These are phyloP conservation scores for Aethes cnicana DNA, from an alignment of 2,888 invertebrate genomes.

Conservation along the genomic window DNA sequence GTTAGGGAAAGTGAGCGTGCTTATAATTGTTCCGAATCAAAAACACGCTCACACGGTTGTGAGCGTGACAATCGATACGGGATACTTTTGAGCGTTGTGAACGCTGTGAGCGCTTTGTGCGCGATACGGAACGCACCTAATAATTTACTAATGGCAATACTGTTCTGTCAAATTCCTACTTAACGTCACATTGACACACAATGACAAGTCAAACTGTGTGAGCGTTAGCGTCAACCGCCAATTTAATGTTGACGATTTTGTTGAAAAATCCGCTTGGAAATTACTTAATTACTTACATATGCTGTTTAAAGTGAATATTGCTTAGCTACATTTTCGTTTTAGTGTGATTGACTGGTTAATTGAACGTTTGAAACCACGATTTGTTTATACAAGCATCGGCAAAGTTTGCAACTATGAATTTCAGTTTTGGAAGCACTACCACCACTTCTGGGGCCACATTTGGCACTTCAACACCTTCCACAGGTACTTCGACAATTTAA, in stretches of 20 bases:
- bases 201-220: background rate
- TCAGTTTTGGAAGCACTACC: slow-evolving; percentile 55
- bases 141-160: no score
- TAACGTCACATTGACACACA: background rate
- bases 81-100: no score
- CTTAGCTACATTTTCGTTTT: background rate
- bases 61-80: no score
- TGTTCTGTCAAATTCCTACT: no score
- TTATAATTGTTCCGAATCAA: no score
- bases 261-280: background rate
- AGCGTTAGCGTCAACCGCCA: background rate
- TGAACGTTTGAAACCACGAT: background rate
- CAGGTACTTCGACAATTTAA: slow-evolving; percentile 52
- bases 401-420: slow-evolving; percentile 51
- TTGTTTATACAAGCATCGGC: background rate
- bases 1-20: no score
- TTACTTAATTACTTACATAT: background rate
- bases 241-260: background rate
- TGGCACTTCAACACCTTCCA: slow-evolving; percentile 59
- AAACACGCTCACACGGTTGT: no score
- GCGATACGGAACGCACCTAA: no score
- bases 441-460: slow-evolving; percentile 62
- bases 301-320: no score
- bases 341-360: background rate
- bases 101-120: no score